These are phyloP conservation scores for Channa striata DNA, from an alignment of 2,797 vertebrate species.

Conservation along the genomic window DNA sequence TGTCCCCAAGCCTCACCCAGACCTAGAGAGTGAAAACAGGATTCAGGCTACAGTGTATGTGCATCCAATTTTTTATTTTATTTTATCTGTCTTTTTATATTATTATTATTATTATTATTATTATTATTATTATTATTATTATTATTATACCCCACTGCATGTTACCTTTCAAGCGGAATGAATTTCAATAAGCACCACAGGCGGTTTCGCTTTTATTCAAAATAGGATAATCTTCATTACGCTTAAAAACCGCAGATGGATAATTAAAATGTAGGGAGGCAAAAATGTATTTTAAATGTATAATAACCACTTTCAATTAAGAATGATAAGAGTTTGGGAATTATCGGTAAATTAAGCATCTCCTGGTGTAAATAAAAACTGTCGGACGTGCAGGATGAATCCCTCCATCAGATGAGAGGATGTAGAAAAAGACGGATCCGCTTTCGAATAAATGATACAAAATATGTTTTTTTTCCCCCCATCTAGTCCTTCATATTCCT, in stretches of 20 bases:
- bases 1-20: conserved; percentile 96
- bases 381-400: conserved; percentile 6
- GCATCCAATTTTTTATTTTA: background rate
- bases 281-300: background rate
- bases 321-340: conserved; percentile 27
- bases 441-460: background rate
- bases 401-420: background rate
- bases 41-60: background rate
- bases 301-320: conserved; percentile 4
- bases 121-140: background rate
- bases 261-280: too few species aligned
- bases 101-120: background rate
- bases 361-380: conserved; percentile 37
- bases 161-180: too few species aligned
- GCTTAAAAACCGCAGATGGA: too few species aligned
- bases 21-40: conserved; percentile 75
- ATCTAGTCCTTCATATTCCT: background rate
- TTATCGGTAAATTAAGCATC: conserved; percentile 34
- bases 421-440: background rate
- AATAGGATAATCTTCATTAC: too few species aligned
- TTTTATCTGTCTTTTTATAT: background rate
- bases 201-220: too few species aligned
- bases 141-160: too few species aligned
- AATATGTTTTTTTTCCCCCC: background rate
- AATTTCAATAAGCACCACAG: too few species aligned